Conservation (phyloP, 2,888 invertebrate species). For the Mylabris sibirica region DNA sequence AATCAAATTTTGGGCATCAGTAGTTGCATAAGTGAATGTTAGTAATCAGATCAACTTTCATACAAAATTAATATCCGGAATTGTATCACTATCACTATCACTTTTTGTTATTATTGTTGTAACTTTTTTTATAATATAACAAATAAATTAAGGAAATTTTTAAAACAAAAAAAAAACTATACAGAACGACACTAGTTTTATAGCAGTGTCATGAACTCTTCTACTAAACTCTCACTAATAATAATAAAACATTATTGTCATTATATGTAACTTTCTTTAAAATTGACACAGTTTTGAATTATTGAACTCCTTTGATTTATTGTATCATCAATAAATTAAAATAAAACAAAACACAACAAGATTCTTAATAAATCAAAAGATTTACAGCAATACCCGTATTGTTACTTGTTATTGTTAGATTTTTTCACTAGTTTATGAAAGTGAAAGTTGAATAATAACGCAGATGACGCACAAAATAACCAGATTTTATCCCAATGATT, state of each 20-base stretch:
- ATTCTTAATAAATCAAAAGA: background rate
- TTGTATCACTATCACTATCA: conserved; percentile 18
- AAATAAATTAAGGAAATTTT: background rate
- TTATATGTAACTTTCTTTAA: background rate
- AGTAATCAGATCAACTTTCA: conserved; percentile 26
- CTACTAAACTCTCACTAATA: conserved; percentile 4
- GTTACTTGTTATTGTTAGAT: background rate
- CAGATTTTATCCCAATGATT: background rate
- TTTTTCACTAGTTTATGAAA: background rate
- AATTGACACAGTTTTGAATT: background rate
- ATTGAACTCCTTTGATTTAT: background rate
- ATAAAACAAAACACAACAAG: background rate
- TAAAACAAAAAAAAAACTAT: background rate
- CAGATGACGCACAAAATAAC: background rate
- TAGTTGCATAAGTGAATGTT: conserved; percentile 31
- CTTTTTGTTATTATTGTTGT: conserved; percentile 8
- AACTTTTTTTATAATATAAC: conserved; percentile 1
- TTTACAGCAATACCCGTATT: background rate
- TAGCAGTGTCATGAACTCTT: background rate
- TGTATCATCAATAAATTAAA: no score
- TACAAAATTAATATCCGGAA: conserved; percentile 5
- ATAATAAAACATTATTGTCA: background rate
- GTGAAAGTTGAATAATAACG: background rate
- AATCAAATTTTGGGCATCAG: conserved; percentile 12
- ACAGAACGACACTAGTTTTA: background rate